Percentiles rank a stretch among this genome's conserved stretches.
Conservation (phyloP, 2,888 invertebrate species). For the Harpagoxenus sublaevis region DNA sequence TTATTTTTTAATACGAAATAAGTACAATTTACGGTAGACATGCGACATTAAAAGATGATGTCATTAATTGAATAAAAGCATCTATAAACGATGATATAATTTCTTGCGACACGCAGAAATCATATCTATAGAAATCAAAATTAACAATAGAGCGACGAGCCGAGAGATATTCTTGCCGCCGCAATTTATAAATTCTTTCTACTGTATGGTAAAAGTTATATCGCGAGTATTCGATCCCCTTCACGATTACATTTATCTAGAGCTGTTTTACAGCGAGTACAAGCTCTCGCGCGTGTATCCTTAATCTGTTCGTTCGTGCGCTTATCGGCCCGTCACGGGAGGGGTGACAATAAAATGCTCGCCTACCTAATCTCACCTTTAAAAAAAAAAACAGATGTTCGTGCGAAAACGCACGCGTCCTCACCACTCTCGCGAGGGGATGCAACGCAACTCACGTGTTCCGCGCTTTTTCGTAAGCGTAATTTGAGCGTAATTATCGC, state of each 20-base stretch:
- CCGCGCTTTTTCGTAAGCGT: slow-evolving; percentile 62
- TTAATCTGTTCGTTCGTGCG: slow-evolving; percentile 37
- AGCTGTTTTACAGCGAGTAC: slow-evolving; percentile 31
- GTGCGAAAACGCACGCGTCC: slow-evolving; percentile 58
- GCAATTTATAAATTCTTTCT: slow-evolving; percentile 23
- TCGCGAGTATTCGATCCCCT: slow-evolving; percentile 34
- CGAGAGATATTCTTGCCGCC: background rate
- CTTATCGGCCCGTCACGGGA: slow-evolving; percentile 38
- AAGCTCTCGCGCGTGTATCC: slow-evolving; percentile 25
- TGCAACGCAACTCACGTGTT: slow-evolving; percentile 3
- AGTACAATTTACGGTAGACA: background rate
- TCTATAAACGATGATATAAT: background rate
- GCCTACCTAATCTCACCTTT: slow-evolving; percentile 8
- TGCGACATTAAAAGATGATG: background rate
- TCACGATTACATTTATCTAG: slow-evolving; percentile 48
- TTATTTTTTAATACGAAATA: background rate
- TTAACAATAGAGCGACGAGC: background rate
- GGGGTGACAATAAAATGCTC: slow-evolving; percentile 28
- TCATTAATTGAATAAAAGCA: background rate
- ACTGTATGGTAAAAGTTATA: background rate
- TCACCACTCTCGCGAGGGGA: slow-evolving; percentile 23
- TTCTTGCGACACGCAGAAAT: background rate
- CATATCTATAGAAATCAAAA: background rate
- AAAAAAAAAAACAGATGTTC: slow-evolving; percentile 40
- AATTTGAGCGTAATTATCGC: slow-evolving; percentile 82